Evolutionary conservation across 2,113 vertebrate species (phyloP).

Genomic region (Ardeotis arabs): DNA sequence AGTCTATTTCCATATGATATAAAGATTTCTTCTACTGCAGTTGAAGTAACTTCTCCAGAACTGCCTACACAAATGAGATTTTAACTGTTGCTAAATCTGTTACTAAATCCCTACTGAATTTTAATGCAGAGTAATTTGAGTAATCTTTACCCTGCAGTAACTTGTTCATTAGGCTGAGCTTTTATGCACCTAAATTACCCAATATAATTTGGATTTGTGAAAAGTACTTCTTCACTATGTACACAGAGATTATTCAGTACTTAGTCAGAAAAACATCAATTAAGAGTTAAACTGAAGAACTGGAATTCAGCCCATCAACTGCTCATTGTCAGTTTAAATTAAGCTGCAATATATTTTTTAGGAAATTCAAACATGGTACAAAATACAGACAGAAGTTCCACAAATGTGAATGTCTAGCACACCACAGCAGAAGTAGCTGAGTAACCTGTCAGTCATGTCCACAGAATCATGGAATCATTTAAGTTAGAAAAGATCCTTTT

Average conservation of each 20-base stretch:
- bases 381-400: background rate
- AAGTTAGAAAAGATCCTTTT: background rate
- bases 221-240: background rate
- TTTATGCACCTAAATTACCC: constrained; percentile 1
- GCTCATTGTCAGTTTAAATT: background rate
- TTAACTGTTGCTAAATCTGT: background rate
- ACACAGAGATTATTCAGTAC: background rate
- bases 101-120: constrained; percentile 1
- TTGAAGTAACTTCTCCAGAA: background rate
- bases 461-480: background rate
- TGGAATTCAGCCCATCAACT: background rate
- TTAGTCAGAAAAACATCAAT: constrained; percentile 20
- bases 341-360: background rate
- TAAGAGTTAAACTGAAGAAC: constrained; percentile 7
- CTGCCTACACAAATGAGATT: background rate
- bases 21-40: background rate
- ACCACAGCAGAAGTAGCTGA: background rate
- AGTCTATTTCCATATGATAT: background rate
- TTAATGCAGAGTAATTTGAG: constrained; percentile 1
- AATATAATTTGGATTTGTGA: background rate
- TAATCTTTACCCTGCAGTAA: constrained; percentile 6
- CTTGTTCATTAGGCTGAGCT: constrained; percentile 1
- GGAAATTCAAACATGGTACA: background rate
- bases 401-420: background rate
- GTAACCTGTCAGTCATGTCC: background rate